Evolutionary conservation across 2,113 vertebrate species (phyloP).

Genomic region (Megatriorchis doriae): DNA sequence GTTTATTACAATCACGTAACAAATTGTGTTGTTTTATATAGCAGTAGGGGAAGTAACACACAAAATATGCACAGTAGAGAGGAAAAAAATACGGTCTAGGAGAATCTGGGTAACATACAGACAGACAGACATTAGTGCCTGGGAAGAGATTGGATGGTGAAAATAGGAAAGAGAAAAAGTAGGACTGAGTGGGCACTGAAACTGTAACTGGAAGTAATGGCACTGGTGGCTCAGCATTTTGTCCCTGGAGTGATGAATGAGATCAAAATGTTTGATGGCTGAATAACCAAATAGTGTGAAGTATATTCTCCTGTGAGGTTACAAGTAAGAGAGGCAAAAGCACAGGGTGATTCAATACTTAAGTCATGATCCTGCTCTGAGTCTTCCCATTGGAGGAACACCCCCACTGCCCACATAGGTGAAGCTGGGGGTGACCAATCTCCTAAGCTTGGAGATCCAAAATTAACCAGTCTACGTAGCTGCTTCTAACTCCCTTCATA

Average conservation of each 20-base stretch:
- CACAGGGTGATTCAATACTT: background rate
- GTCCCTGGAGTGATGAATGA: background rate
- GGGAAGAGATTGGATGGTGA: background rate
- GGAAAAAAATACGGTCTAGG: background rate
- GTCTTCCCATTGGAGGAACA: background rate
- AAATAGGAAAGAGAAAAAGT: background rate
- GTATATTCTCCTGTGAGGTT: background rate
- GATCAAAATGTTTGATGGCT: background rate
- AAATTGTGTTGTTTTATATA: background rate
- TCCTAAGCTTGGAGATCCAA: background rate
- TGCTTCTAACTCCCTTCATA: background rate
- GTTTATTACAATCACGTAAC: background rate
- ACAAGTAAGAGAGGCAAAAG: background rate
- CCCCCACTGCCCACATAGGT: accelerated
- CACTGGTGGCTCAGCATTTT: background rate
- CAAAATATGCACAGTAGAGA: background rate
- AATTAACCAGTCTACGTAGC: background rate
- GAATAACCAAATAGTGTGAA: background rate
- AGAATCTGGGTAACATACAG: background rate
- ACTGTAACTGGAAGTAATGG: background rate
- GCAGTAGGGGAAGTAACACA: background rate
- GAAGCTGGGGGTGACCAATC: background rate
- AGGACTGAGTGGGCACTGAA: background rate
- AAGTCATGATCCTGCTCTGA: background rate
- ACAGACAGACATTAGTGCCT: background rate